A percentile compares a stretch with the other conserved stretches of the same genome.
phyloP scores from a whole-genome alignment of 1,140 invertebrate genomes.

The Sinonovacula constricta region DNA sequence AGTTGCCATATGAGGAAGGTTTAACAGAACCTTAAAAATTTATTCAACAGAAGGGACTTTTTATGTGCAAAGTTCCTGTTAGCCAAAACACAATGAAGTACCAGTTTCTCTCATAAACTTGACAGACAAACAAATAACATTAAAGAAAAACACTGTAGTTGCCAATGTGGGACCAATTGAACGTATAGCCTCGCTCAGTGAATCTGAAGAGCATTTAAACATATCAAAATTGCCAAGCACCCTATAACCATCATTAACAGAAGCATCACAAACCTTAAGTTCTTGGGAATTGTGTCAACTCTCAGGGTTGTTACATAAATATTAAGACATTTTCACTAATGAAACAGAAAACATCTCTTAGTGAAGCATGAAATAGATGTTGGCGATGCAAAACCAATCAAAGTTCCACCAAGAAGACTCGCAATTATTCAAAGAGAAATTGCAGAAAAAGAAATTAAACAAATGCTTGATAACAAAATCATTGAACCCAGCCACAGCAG shows the following conservation, averaged over 20 bases:
- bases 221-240: neutral
- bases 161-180: constrained; percentile 5
- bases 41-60: constrained; percentile 11
- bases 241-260: constrained; percentile 1
- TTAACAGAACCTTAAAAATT: constrained; percentile 31
- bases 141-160: constrained; percentile 9
- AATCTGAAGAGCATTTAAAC: neutral
- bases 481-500: constrained; percentile 60
- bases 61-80: constrained; percentile 26
- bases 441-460: constrained; percentile 39
- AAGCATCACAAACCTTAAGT: constrained; percentile 19
- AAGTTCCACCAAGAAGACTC: constrained; percentile 21
- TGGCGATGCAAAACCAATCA: constrained; percentile 23
- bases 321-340: constrained; percentile 13
- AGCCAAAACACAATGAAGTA: neutral
- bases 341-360: neutral
- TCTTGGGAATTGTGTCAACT: neutral
- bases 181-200: neutral
- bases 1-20: constrained; percentile 1
- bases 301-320: neutral
- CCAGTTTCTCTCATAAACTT: constrained; percentile 29
- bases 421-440: neutral
- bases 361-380: constrained; percentile 43
- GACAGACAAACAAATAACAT: constrained; percentile 15
- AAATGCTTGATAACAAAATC: constrained; percentile 51